A percentile compares a stretch with the other conserved stretches of the same genome.
phyloP scores from a whole-genome alignment of 2,888 invertebrate species.

The Leucoma salicis region DNA sequence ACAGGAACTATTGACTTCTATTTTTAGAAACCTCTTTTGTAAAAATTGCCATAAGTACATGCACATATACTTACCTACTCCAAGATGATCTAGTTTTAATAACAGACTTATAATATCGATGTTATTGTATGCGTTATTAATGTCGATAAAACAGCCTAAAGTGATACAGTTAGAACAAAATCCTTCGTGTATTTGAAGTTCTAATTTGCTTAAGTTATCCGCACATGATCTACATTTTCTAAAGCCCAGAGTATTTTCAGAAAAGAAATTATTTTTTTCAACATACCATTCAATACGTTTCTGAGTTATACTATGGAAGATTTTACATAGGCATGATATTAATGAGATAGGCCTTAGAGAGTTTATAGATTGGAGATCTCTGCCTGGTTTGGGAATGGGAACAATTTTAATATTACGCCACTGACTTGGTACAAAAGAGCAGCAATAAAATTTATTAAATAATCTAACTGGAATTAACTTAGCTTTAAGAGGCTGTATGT shows the following conservation, averaged over 20 bases:
- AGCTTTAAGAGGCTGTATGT: background rate
- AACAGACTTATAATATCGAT: background rate
- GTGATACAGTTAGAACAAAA: background rate
- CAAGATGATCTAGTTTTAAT: background rate
- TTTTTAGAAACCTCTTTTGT: background rate
- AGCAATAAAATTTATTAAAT: background rate
- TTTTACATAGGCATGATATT: slow-evolving; percentile 6
- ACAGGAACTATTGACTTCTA: background rate
- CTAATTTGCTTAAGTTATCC: background rate
- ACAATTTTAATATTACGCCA: background rate
- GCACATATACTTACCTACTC: background rate
- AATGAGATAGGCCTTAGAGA: background rate
- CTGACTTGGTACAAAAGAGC: background rate
- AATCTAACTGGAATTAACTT: background rate
- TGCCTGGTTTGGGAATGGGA: background rate
- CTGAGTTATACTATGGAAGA: slow-evolving; percentile 1
- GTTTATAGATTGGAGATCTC: background rate
- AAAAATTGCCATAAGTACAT: background rate
- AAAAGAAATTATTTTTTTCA: slow-evolving; percentile 2
- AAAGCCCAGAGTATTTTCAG: too few relatives aligned
- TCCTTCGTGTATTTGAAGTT: background rate
- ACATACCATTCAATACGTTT: slow-evolving; percentile 5
- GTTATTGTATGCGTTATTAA: background rate
- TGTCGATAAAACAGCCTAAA: background rate
- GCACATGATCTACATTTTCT: too few relatives aligned